Conservation (phyloP, 2,797 vertebrate species). For the Characodon lateralis region DNA sequence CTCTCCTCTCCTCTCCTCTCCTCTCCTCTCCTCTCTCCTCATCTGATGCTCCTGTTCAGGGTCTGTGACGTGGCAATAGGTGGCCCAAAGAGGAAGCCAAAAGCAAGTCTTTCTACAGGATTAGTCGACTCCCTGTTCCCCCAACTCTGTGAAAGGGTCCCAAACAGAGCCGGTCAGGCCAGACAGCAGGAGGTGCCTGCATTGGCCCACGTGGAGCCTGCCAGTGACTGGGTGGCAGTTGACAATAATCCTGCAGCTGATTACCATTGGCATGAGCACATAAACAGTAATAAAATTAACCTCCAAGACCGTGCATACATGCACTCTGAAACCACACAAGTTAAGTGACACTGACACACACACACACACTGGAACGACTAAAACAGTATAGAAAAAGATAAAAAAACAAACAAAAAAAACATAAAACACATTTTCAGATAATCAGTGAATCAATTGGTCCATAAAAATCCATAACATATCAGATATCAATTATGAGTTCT, state of each 20-base stretch:
- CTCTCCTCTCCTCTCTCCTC: slow-evolving; percentile 15
- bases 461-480: background rate
- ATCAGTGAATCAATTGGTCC: background rate
- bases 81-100: slow-evolving; percentile 64
- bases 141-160: slow-evolving; percentile 34
- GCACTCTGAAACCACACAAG: slow-evolving; percentile 37
- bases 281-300: slow-evolving; percentile 79
- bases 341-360: slow-evolving; percentile 27
- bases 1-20: too few relatives aligned
- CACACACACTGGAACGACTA: background rate
- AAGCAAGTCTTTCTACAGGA: slow-evolving; percentile 53
- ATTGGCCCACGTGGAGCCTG: slow-evolving; percentile 64
- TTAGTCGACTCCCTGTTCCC: slow-evolving; percentile 40
- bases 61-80: slow-evolving; percentile 72
- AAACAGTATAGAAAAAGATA: background rate
- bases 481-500: background rate
- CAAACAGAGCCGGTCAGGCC: slow-evolving; percentile 32
- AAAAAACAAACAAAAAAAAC: background rate
- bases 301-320: slow-evolving; percentile 54
- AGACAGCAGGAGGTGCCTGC: slow-evolving; percentile 44
- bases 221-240: slow-evolving; percentile 79
- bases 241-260: slow-evolving; percentile 79
- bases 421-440: background rate
- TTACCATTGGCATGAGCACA: slow-evolving; percentile 78
- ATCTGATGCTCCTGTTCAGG: slow-evolving; percentile 52